A percentile compares a stretch with the other conserved stretches of the same genome.
Evolutionary conservation across 2,888 invertebrate species (phyloP).

Genomic region (Nymphalis urticae): DNA sequence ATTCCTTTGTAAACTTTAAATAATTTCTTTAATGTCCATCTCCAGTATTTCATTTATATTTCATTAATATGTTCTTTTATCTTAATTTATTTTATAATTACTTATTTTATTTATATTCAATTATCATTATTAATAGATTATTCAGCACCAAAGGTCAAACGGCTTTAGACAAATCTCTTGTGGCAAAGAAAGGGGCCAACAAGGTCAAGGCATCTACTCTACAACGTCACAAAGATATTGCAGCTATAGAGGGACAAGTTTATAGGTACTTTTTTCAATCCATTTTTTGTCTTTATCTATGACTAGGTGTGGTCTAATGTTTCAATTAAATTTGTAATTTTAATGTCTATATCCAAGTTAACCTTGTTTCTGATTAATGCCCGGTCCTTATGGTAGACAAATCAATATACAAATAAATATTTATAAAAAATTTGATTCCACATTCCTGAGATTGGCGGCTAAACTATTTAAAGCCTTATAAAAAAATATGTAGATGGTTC

Average conservation of each 20-base stretch:
- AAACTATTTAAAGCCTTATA: too few relatives aligned
- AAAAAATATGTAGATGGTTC: too few relatives aligned
- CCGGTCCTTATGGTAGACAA: too few relatives aligned
- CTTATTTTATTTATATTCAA: conserved; percentile 4
- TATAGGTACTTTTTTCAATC: conserved; percentile 82
- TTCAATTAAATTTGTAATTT: not conserved
- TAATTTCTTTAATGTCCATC: too few relatives aligned
- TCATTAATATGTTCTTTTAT: conserved; percentile 2
- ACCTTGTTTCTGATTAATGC: too few relatives aligned
- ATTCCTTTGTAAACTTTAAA: not conserved
- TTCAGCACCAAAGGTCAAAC: conserved; percentile 98
- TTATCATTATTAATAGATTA: conserved; percentile 71
- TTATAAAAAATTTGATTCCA: too few relatives aligned
- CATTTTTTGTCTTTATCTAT: not conserved
- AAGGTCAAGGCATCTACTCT: conserved; percentile 77
- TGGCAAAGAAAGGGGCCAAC: conserved; percentile 94
- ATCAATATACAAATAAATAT: too few relatives aligned
- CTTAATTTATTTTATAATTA: not conserved
- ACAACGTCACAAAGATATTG: conserved; percentile 91
- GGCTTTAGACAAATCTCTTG: conserved; percentile 93
- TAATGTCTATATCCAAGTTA: not conserved
- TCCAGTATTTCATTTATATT: not conserved
- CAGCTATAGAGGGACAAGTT: conserved; percentile 92
- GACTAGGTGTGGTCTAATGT: not conserved
- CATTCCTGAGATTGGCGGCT: too few relatives aligned